A percentile compares a stretch with the other conserved stretches of the same genome.
phyloP scores from a whole-genome alignment of 2,797 vertebrate species.

The Myotis planiceps region DNA sequence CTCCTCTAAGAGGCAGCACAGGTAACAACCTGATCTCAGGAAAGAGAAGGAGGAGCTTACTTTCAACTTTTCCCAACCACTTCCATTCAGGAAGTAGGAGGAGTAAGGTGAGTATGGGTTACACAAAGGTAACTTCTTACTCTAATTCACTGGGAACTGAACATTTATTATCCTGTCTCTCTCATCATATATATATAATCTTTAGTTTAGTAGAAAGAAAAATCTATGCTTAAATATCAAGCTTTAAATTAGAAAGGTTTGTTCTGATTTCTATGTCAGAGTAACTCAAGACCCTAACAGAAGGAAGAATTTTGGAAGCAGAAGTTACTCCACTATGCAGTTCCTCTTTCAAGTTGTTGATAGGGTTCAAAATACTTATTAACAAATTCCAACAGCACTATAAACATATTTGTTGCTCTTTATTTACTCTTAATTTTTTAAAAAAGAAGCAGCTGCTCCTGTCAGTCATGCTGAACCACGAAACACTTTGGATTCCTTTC shows the following conservation, averaged over 20 bases:
- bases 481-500: slow-evolving; percentile 14
- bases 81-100: slow-evolving; percentile 22
- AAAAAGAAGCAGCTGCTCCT: not conserved
- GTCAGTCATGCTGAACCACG: not conserved
- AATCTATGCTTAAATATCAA: slow-evolving; percentile 47
- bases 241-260: slow-evolving; percentile 28
- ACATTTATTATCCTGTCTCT: not conserved
- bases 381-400: not conserved
- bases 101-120: not conserved
- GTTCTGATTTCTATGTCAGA: slow-evolving; percentile 33
- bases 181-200: not conserved
- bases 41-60: slow-evolving; percentile 16
- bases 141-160: not conserved
- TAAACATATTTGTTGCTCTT: not conserved
- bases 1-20: not conserved
- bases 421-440: not conserved
- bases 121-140: not conserved
- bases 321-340: not conserved
- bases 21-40: not conserved
- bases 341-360: slow-evolving; percentile 3
- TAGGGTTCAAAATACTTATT: not conserved
- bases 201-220: slow-evolving; percentile 14
- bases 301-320: slow-evolving; percentile 2
- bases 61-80: not conserved
- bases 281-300: not conserved